Evolutionary conservation across 1,140 invertebrate species (phyloP).

Genomic region (Chironomus tepperi): DNA sequence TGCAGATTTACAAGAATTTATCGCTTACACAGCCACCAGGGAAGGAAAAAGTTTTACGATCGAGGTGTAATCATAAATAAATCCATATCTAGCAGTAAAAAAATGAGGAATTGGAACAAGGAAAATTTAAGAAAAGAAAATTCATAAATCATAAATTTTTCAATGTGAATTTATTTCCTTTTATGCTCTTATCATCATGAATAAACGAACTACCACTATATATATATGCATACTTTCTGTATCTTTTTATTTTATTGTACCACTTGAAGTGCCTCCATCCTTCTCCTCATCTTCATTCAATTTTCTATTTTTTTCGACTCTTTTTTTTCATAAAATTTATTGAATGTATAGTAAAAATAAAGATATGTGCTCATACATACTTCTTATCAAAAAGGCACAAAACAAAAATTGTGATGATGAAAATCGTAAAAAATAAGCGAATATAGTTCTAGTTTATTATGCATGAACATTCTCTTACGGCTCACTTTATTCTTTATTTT

Average conservation of each 20-base stretch:
- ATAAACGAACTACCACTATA: not conserved
- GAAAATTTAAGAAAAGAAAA: not conserved
- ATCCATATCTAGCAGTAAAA: not conserved
- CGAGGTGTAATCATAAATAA: not conserved
- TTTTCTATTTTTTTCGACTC: not conserved
- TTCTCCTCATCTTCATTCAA: not conserved
- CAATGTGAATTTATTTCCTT: slow-evolving; percentile 3
- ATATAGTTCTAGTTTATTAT: slow-evolving; percentile 11
- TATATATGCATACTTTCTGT: not conserved
- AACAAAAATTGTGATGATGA: not conserved
- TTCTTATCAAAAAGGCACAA: not conserved
- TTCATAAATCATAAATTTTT: slow-evolving; percentile 15
- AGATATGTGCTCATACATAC: not conserved
- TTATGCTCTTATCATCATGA: slow-evolving; percentile 13
- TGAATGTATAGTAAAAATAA: not conserved
- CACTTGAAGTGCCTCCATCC: not conserved
- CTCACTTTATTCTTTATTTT: not conserved
- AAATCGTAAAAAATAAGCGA: slow-evolving; percentile 14
- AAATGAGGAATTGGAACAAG: not conserved
- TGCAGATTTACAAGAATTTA: too few relatives aligned
- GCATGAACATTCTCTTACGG: slow-evolving; percentile 6
- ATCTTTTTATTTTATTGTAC: too few relatives aligned
- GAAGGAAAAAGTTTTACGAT: not conserved
- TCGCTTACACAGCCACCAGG: too few relatives aligned
- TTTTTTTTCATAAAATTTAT: not conserved